phyloP scores from a whole-genome alignment of 2,888 invertebrate species.

The Argynnis bischoffii region DNA sequence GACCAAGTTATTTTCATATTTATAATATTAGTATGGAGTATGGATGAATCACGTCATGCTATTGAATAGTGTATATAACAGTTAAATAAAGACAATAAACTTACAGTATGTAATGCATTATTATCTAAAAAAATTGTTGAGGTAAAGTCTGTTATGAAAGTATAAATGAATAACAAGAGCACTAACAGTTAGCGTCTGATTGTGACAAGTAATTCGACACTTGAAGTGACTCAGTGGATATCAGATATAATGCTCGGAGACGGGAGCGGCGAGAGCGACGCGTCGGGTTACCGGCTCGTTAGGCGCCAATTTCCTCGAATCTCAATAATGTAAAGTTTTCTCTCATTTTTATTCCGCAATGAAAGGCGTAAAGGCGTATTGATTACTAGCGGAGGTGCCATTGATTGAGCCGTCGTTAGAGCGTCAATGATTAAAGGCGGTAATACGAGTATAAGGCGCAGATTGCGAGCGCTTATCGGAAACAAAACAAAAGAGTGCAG shows the following conservation, averaged over 20 bases:
- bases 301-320: conserved; percentile 40
- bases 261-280: conserved; percentile 10
- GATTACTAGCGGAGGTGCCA: conserved; percentile 59
- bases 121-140: no score
- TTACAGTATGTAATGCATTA: no score
- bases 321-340: conserved; percentile 39
- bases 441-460: conserved; percentile 69
- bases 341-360: conserved; percentile 59
- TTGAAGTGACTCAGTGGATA: neutral
- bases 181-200: no score
- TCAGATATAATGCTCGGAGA: neutral
- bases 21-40: no score
- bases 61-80: no score
- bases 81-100: no score
- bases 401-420: conserved; percentile 63
- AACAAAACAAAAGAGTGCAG: conserved; percentile 70
- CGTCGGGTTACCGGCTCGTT: conserved; percentile 34
- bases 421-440: conserved; percentile 74
- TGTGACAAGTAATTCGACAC: conserved; percentile 10
- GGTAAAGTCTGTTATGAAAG: no score
- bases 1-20: no score
- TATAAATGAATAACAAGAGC: no score
- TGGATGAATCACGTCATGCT: no score
- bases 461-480: conserved; percentile 59
- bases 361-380: conserved; percentile 62